Percentiles rank a stretch among this genome's conserved stretches.
Evolutionary conservation across 2,113 vertebrate genomes (phyloP).

Genomic region (Camelus bactrianus): DNA sequence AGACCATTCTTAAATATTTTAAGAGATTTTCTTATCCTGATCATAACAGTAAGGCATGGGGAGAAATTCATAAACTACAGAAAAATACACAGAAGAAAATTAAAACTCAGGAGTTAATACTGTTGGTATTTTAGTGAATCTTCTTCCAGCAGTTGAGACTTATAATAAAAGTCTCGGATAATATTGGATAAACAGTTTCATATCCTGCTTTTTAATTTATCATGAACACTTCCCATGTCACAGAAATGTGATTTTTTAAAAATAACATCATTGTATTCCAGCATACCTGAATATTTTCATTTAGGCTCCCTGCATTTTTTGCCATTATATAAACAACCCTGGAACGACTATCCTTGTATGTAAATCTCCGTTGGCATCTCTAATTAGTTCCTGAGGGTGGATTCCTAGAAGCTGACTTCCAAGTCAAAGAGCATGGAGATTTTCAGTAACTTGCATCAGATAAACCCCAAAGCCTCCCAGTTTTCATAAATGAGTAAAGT

Average conservation of each 20-base stretch:
- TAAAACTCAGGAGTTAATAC: constrained; percentile 52
- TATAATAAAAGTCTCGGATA: not conserved
- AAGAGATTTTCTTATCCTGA: constrained; percentile 43
- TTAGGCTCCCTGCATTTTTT: constrained; percentile 18
- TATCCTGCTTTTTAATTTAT: constrained; percentile 11
- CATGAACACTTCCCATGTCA: not conserved
- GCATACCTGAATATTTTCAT: constrained; percentile 27
- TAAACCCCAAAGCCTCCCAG: not conserved
- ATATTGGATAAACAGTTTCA: not conserved
- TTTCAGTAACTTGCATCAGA: not conserved
- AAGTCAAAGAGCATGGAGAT: constrained; percentile 3
- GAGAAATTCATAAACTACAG: constrained; percentile 7
- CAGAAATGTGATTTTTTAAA: constrained; percentile 51
- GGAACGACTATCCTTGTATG: not conserved
- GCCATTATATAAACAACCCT: not conserved
- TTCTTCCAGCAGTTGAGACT: constrained; percentile 4
- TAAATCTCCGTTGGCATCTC: constrained; percentile 10
- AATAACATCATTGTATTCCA: constrained; percentile 19
- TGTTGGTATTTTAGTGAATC: not conserved
- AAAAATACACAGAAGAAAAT: constrained; percentile 61
- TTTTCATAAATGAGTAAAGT: not conserved
- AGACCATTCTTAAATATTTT: constrained; percentile 45
- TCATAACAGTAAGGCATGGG: not conserved
- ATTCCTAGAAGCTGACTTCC: constrained; percentile 4
- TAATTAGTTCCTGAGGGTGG: constrained; percentile 39